Evolutionary conservation across 2,797 vertebrate species (phyloP).

Genomic region (Masticophis lateralis): DNA sequence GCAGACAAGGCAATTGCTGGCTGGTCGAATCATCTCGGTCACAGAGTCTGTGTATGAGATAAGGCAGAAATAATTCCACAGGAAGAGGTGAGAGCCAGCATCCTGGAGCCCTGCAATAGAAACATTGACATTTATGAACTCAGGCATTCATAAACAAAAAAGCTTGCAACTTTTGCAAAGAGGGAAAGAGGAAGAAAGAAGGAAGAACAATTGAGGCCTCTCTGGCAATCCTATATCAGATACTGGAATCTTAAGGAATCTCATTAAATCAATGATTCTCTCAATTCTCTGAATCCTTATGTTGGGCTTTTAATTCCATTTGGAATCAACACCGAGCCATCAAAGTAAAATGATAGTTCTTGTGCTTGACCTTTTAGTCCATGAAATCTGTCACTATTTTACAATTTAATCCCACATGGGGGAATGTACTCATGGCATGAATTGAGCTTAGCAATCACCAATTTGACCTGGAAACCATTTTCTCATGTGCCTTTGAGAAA

Average conservation of each 20-base stretch:
- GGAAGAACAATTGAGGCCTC: background rate
- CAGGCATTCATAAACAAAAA: conserved; percentile 19
- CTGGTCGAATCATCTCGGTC: conserved; percentile 10
- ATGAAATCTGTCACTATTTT: background rate
- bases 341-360: background rate
- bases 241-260: background rate
- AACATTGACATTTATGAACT: conserved; percentile 19
- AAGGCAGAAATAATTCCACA: conserved; percentile 10
- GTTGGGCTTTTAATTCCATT: background rate
- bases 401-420: background rate
- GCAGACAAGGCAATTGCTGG: background rate
- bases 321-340: background rate
- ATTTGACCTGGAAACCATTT: background rate
- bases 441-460: background rate
- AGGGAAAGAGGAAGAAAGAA: background rate
- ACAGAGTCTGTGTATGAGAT: conserved; percentile 24
- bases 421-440: background rate
- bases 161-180: background rate
- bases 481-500: background rate
- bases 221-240: background rate
- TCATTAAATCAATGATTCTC: background rate
- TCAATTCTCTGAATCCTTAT: background rate
- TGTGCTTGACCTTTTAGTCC: background rate
- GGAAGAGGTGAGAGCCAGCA: conserved; percentile 18
- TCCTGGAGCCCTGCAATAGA: conserved; percentile 1